These are phyloP conservation scores for Muscina levida DNA, from an alignment of 2,888 invertebrate species.

Conservation along the genomic window DNA sequence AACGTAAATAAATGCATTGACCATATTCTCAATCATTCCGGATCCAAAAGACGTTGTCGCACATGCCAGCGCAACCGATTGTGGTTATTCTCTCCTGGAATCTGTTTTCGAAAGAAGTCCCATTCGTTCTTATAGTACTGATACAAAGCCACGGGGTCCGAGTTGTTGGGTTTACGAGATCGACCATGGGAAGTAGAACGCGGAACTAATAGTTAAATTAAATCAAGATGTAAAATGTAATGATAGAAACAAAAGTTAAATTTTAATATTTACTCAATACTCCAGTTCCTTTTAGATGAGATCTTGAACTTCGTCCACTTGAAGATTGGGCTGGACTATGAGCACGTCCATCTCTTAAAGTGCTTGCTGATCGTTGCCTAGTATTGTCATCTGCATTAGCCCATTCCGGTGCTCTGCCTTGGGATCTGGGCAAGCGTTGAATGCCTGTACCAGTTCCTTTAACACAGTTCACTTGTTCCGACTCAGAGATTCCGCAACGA, in stretches of 20 bases:
- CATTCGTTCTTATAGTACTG: slow-evolving; percentile 88
- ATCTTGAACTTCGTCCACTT: slow-evolving; percentile 48
- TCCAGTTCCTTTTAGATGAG: slow-evolving; percentile 41
- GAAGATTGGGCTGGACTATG: slow-evolving; percentile 41
- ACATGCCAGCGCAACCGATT: slow-evolving; percentile 86
- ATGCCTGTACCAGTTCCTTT: not conserved
- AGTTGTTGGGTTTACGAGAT: slow-evolving; percentile 65
- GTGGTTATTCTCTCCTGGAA: slow-evolving; percentile 87
- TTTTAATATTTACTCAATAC: slow-evolving; percentile 62
- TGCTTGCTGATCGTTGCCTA: slow-evolving; percentile 6
- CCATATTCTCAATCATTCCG: too few species aligned
- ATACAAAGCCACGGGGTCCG: slow-evolving; percentile 88
- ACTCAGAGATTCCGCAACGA: not conserved
- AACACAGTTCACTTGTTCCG: not conserved
- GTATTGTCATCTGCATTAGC: slow-evolving; percentile 38
- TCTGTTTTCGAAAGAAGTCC: slow-evolving; percentile 85
- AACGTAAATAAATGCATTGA: too few species aligned
- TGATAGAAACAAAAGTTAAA: not conserved
- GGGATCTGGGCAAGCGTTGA: slow-evolving; percentile 47
- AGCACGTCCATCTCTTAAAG: not conserved
- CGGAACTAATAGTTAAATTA: slow-evolving; percentile 65
- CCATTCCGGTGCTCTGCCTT: slow-evolving; percentile 51
- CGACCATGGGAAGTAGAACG: slow-evolving; percentile 67
- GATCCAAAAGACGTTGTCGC: slow-evolving; percentile 84
- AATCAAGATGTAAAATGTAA: not conserved